phyloP scores from a whole-genome alignment of 2,797 vertebrate genomes.

The Lepus townsendii region DNA sequence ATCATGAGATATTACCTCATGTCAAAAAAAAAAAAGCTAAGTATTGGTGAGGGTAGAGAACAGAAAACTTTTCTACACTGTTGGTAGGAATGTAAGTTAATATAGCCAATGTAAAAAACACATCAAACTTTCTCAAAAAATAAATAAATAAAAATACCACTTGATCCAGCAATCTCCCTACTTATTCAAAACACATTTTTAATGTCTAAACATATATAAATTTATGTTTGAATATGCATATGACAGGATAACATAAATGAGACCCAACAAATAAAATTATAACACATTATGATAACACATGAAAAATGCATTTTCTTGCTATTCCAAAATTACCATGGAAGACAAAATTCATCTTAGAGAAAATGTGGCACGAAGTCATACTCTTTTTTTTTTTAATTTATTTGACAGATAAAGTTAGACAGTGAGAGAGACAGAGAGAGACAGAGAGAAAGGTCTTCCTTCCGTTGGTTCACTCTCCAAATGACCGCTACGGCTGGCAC shows the following conservation, averaged over 20 bases:
- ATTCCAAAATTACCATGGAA: constrained; percentile 17
- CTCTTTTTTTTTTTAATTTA: neutral
- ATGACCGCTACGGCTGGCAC: no score
- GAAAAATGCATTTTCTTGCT: constrained; percentile 22
- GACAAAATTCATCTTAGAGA: neutral
- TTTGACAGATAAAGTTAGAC: no score
- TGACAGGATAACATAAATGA: neutral
- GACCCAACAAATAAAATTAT: neutral
- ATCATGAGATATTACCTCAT: neutral
- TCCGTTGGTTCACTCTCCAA: no score
- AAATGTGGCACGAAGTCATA: neutral
- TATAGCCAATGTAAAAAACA: neutral
- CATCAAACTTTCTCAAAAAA: neutral
- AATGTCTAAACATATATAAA: neutral
- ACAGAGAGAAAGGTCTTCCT: no score
- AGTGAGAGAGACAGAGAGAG: no score
- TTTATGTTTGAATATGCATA: neutral
- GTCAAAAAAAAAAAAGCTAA: neutral
- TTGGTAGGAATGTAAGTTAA: neutral
- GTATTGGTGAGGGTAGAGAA: neutral
- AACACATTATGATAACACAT: neutral
- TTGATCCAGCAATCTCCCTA: neutral
- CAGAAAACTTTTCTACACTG: neutral
- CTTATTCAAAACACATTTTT: neutral
- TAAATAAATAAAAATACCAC: neutral